phyloP scores from a whole-genome alignment of 2,113 vertebrate genomes.

The Ammospiza caudacuta region DNA sequence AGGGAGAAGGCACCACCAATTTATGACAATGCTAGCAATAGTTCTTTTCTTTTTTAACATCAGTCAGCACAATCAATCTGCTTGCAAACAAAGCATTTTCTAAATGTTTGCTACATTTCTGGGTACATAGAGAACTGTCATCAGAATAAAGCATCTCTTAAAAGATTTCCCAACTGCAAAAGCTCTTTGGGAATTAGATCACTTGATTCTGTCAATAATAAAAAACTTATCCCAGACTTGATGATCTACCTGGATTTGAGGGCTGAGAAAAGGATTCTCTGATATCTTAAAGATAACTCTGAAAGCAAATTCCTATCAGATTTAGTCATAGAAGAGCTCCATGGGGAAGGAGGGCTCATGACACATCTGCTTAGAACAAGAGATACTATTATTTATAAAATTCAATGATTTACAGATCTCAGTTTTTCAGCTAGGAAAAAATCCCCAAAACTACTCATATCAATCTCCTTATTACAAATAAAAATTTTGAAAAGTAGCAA shows the following conservation, averaged over 20 bases:
- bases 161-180: neutral
- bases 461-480: neutral
- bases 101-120: neutral
- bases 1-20: accelerated
- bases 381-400: neutral
- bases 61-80: neutral
- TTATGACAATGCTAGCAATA: neutral
- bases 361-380: neutral
- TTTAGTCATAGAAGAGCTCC: neutral
- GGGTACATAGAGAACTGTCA: accelerated
- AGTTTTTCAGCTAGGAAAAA: neutral
- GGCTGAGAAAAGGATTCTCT: neutral
- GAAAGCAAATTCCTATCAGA: neutral
- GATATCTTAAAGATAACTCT: neutral
- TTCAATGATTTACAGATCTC: neutral
- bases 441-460: neutral
- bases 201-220: neutral
- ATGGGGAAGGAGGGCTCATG: neutral
- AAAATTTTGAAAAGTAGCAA: neutral
- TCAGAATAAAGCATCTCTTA: neutral
- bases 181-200: neutral
- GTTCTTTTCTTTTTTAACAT: neutral
- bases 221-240: neutral
- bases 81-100: neutral
- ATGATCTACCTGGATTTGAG: neutral